Conservation (phyloP, 2,888 invertebrate genomes). For the Ormyrus thymus region DNA sequence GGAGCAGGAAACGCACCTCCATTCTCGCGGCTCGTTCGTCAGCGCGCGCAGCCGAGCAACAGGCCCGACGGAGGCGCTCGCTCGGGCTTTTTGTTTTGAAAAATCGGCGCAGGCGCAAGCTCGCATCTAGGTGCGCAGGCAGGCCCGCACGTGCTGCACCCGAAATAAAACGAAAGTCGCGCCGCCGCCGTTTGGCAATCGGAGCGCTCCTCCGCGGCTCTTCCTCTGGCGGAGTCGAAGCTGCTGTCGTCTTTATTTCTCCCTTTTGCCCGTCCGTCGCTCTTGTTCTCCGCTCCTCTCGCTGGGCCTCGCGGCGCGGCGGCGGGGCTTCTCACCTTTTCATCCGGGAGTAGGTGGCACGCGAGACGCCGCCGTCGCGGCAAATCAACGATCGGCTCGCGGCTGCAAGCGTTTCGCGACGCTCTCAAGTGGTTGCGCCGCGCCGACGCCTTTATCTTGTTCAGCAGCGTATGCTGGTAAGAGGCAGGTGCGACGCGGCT, state of each 20-base stretch:
- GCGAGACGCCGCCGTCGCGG: too few relatives aligned
- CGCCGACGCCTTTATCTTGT: too few relatives aligned
- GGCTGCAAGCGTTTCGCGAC: too few relatives aligned
- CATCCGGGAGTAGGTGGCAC: too few relatives aligned
- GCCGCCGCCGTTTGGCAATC: conserved; percentile 56
- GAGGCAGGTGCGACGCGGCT: too few relatives aligned
- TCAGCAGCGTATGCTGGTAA: too few relatives aligned
- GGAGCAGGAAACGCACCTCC: conserved; percentile 28
- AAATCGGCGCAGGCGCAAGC: conserved; percentile 49
- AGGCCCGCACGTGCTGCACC: conserved; percentile 70
- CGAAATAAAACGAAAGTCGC: conserved; percentile 70
- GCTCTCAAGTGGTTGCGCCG: neutral
- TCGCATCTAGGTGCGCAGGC: conserved; percentile 62
- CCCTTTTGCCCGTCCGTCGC: conserved; percentile 25
- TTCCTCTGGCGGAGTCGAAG: conserved; percentile 9
- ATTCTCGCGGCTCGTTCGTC: conserved; percentile 18
- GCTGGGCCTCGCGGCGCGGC: neutral
- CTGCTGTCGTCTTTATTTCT: neutral
- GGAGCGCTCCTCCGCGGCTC: conserved; percentile 5
- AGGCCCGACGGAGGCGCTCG: neutral
- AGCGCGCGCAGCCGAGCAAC: neutral
- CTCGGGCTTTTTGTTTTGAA: conserved; percentile 55
- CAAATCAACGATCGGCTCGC: conserved; percentile 42
- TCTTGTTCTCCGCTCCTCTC: neutral
- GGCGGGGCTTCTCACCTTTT: too few relatives aligned